Evolutionary conservation across 2,888 invertebrate genomes (phyloP), one percentile per base, ranked within the genome.

Genomic region (Disparrhopalites patrizii): DNA sequence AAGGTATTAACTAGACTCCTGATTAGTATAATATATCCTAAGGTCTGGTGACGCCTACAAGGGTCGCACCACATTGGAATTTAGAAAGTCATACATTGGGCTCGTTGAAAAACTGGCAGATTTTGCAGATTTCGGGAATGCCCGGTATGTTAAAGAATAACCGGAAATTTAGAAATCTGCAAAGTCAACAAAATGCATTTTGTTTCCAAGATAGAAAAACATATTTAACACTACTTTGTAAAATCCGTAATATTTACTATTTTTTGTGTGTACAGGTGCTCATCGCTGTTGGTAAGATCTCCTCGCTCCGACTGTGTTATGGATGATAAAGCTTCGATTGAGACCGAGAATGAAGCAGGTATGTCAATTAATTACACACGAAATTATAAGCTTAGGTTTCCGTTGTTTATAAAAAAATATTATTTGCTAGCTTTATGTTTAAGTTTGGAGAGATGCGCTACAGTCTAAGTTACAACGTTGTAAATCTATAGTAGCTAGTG

Each of bases 271-370:
- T 47, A 10, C 69, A 81, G 89, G 75, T 92, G 90, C 79, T 89
- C 90, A 36, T 87, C 87, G n/a, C 81, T 91, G 60, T 80, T 91
- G 68, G 84, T 89, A 75, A 84, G 88, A 57, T 87, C 89, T 23
- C 73, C 75, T 7, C 33, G 75, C 27, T 70, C 69, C 56, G 71
- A 72, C 30, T 69, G 71, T n/a, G 62, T 68, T 15, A 70, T 74
- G 70, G 74, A 74, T 31, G 72, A 73, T 23, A 73, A 69, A 28
- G 66, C 68, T 27, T 67, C 68, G 2, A 63, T 65, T 10, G 73
- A 70, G 40, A 65, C 66, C 18, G 71, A 73, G n/a, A 67, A 64
- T 36, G 73, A 71, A 40, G 58, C 62, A 51, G 70, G 71, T 61
- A 50, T 33, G 23, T 25, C 28, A 4, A n/a, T n/a, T n/a, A n/a